Conservation (phyloP, 1,140 invertebrate genomes). For the Listronotus oregonensis region DNA sequence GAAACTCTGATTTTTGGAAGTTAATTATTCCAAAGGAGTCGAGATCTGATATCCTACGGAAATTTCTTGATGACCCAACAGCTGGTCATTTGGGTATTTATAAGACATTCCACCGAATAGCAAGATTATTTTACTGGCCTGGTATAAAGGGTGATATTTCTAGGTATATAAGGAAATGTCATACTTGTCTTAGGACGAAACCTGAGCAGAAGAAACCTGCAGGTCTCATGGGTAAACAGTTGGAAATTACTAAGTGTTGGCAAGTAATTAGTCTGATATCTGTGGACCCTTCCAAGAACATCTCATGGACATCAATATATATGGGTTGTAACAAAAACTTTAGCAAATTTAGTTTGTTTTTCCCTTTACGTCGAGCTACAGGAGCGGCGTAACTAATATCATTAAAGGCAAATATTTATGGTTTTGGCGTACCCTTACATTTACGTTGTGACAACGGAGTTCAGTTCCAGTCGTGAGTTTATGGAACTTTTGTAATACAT, state of each 20-base stretch:
- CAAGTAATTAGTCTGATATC: slow-evolving; percentile 8
- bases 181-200: neutral
- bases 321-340: slow-evolving; percentile 9
- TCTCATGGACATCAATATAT: slow-evolving; percentile 1
- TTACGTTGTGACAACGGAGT: slow-evolving; percentile 32
- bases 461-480: slow-evolving; percentile 27
- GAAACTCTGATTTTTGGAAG: slow-evolving; percentile 25
- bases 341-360: slow-evolving; percentile 20
- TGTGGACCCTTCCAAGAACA: slow-evolving; percentile 6
- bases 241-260: slow-evolving; percentile 5
- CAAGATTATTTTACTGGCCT: slow-evolving; percentile 47
- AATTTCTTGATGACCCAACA: slow-evolving; percentile 18
- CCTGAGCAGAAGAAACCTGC: neutral
- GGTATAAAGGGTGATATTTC: slow-evolving; percentile 24
- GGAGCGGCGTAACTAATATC: slow-evolving; percentile 8
- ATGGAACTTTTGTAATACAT: slow-evolving; percentile 14
- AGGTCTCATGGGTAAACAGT: neutral
- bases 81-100: slow-evolving; percentile 42
- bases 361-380: slow-evolving; percentile 20
- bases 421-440: slow-evolving; percentile 24
- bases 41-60: slow-evolving; percentile 10
- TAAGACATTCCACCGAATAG: slow-evolving; percentile 41
- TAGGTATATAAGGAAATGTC: neutral
- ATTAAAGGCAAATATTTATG: slow-evolving; percentile 25
- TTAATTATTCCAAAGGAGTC: slow-evolving; percentile 27